phyloP scores from a whole-genome alignment of 2,113 vertebrate species.

The Xiphophorus maculatus region DNA sequence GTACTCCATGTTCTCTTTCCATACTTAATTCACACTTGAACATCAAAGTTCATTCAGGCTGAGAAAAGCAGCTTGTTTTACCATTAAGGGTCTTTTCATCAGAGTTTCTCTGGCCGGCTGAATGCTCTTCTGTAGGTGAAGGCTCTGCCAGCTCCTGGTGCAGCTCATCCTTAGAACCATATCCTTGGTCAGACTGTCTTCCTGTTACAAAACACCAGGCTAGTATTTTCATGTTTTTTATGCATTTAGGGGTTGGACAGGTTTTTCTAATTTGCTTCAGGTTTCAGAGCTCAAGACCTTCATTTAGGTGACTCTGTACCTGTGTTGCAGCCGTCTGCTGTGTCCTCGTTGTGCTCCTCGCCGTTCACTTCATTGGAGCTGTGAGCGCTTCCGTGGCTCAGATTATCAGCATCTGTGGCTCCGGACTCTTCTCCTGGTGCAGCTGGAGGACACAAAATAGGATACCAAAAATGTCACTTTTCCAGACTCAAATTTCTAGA shows the following conservation, averaged over 20 bases:
- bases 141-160: slow-evolving; percentile 78
- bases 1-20: too few species aligned
- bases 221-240: background rate
- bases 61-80: slow-evolving; percentile 50
- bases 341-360: slow-evolving; percentile 84
- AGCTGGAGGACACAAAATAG: slow-evolving; percentile 17
- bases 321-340: slow-evolving; percentile 85
- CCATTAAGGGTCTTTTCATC: slow-evolving; percentile 68
- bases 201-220: slow-evolving; percentile 50
- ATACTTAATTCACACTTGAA: too few species aligned
- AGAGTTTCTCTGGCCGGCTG: slow-evolving; percentile 44
- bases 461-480: background rate
- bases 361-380: slow-evolving; percentile 87
- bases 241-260: background rate
- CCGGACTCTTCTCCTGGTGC: slow-evolving; percentile 46
- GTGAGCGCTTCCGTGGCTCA: slow-evolving; percentile 90
- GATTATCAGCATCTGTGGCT: slow-evolving; percentile 84
- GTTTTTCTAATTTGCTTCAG: background rate
- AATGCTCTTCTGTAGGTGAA: slow-evolving; percentile 46
- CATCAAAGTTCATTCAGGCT: too few species aligned
- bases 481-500: background rate
- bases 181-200: slow-evolving; percentile 89
- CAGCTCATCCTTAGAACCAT: slow-evolving; percentile 91
- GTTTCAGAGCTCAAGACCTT: background rate
- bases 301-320: slow-evolving; percentile 75